Evolutionary conservation across 2,113 vertebrate species (phyloP), one percentile per base, ranked within the genome.

Genomic region (Salvelinus alpinus): DNA sequence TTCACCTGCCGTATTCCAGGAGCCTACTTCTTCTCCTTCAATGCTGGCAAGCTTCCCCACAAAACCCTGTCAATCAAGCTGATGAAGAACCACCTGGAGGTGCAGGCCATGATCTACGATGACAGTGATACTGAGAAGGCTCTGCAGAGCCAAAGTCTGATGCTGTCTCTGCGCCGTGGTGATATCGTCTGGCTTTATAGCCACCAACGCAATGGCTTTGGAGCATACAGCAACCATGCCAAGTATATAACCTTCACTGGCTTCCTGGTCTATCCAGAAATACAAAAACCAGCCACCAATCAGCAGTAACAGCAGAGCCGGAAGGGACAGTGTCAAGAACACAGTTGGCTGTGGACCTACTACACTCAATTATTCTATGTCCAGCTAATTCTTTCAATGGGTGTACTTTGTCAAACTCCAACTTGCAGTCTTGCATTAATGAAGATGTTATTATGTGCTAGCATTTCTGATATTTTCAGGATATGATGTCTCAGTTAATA

Each of bases 231-330:
- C 93, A 99, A 99, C 93, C 97, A 98, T 3, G 98, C 97, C 89
- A 98, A 98, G 87, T 99, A 99, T 88, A 99, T 99, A 92, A 99
- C 97, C 84, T 99, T 99, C 90, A 98, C 96, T 0, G 98, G 98
- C 78, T 99, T 99, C 92, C 91, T 99, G 86, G 94, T 99, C 76
- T 99, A 99, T 79, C 93, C 96, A 0, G 96, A 98, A 68, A 75
- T 91, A 54, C 75, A 88, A 59, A 2, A 84, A 14, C 77, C 89
- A 73, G 62, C 88, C 18, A 73, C 67, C 14, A 77, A 80, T 62
- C n/a, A 57, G 29, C 66, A 68, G 66, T 16, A 66, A 29, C 64
- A 38, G 66, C 27, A 68, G 11, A 68, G 29, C 12, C 87, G 81
- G 83, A 88, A 62, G 38, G 38, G 13, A 68, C 66, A 31, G 31